Percentiles rank a stretch among this genome's conserved stretches.
phyloP scores from a whole-genome alignment of 2,113 vertebrate species.

The Rhadina sibilatrix region DNA sequence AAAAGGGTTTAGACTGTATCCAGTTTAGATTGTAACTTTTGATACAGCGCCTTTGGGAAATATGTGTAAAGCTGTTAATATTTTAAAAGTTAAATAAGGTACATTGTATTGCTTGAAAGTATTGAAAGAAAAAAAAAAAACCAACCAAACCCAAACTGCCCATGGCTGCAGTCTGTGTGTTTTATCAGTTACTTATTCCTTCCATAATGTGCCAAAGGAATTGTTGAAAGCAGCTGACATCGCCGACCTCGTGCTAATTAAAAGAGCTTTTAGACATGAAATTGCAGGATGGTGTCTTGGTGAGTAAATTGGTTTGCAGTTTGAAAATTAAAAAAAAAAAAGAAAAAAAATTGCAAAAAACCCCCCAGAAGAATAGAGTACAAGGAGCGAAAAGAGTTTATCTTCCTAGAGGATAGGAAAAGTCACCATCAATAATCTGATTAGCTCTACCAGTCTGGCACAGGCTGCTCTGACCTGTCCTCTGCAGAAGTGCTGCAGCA shows the following conservation, averaged over 20 bases:
- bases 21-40: background rate
- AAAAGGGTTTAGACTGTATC: background rate
- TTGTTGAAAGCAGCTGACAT: background rate
- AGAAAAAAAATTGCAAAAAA: background rate
- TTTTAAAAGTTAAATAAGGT: conserved; percentile 3
- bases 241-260: background rate
- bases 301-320: background rate
- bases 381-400: background rate
- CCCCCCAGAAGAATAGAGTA: background rate
- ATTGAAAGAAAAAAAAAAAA: background rate
- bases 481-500: background rate
- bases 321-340: background rate
- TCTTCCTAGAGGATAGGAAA: background rate
- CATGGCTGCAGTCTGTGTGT: background rate
- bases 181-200: background rate
- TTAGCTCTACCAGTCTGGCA: background rate
- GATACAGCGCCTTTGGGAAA: background rate
- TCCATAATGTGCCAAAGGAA: background rate
- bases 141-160: background rate
- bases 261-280: background rate
- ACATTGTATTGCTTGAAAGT: background rate
- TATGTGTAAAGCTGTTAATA: background rate
- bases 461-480: background rate
- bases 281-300: background rate
- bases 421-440: background rate